Conservation (phyloP, 2,113 vertebrate genomes). For the Sinosuthora webbiana region DNA sequence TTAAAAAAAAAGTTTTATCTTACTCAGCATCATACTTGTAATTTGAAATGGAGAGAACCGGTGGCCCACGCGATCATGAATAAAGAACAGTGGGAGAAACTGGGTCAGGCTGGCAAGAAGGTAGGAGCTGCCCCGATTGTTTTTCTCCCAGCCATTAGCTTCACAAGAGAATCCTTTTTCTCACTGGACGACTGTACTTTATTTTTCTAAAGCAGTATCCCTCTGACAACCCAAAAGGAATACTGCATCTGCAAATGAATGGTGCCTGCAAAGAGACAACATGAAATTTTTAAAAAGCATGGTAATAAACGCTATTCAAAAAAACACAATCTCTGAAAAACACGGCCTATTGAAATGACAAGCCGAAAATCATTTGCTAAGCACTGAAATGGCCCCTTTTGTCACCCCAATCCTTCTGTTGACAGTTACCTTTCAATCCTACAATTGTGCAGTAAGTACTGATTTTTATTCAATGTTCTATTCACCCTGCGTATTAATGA, state of each 20-base stretch:
- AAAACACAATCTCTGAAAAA: conserved; percentile 85
- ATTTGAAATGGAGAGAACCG: conserved; percentile 49
- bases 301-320: conserved; percentile 85
- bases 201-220: conserved; percentile 64
- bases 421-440: conserved; percentile 95
- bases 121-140: conserved; percentile 60
- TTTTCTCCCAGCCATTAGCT: conserved; percentile 16
- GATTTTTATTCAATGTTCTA: conserved; percentile 86
- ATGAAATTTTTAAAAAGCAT: conserved; percentile 67
- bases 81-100: conserved; percentile 60
- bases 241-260: conserved; percentile 63
- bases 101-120: conserved; percentile 58
- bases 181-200: conserved; percentile 50
- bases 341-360: conserved; percentile 84
- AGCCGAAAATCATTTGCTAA: conserved; percentile 84
- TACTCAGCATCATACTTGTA: conserved; percentile 38
- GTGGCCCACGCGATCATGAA: conserved; percentile 54
- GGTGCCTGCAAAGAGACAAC: conserved; percentile 69
- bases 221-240: conserved; percentile 63
- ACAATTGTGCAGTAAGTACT: conserved; percentile 85
- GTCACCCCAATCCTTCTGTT: conserved; percentile 82
- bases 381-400: conserved; percentile 76
- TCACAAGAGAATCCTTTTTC: conserved; percentile 39
- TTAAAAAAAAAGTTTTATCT: conserved; percentile 60
- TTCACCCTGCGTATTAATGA: conserved; percentile 86